Evolutionary conservation across 2,797 vertebrate genomes (phyloP).

Genomic region (Anguilla marmorata): DNA sequence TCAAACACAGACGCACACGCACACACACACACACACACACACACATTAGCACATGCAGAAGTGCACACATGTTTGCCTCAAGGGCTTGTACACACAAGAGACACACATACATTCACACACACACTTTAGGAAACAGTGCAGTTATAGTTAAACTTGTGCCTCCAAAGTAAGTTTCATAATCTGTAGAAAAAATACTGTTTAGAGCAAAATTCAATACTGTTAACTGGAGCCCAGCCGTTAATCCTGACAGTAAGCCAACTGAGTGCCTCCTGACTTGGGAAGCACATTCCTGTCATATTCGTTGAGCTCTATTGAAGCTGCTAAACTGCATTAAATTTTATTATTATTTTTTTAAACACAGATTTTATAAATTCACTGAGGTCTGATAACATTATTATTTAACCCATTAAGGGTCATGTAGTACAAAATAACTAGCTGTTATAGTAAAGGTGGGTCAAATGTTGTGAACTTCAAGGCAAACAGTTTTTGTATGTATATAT

Average conservation of each 20-base stretch:
- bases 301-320: conserved; percentile 44
- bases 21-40: background rate
- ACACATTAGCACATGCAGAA: background rate
- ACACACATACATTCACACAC: background rate
- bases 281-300: conserved; percentile 42
- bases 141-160: background rate
- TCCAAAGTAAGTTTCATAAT: background rate
- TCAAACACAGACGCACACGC: background rate
- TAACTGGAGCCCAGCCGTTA: conserved; percentile 33
- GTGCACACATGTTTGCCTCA: too few species aligned
- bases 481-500: background rate
- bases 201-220: conserved; percentile 21
- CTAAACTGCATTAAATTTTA: conserved; percentile 20
- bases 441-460: background rate
- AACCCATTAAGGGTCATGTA: conserved; percentile 43
- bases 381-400: conserved; percentile 50
- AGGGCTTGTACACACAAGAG: background rate
- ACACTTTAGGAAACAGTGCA: background rate
- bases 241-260: conserved; percentile 26
- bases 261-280: conserved; percentile 29
- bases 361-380: conserved; percentile 42
- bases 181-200: conserved; percentile 4
- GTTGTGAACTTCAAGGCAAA: background rate
- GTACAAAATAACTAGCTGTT: conserved; percentile 39
- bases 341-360: conserved; percentile 23